Evolutionary conservation across 2,888 invertebrate genomes (phyloP), one percentile per base, ranked within the genome.

Genomic region (Orthonevra nobilis): DNA sequence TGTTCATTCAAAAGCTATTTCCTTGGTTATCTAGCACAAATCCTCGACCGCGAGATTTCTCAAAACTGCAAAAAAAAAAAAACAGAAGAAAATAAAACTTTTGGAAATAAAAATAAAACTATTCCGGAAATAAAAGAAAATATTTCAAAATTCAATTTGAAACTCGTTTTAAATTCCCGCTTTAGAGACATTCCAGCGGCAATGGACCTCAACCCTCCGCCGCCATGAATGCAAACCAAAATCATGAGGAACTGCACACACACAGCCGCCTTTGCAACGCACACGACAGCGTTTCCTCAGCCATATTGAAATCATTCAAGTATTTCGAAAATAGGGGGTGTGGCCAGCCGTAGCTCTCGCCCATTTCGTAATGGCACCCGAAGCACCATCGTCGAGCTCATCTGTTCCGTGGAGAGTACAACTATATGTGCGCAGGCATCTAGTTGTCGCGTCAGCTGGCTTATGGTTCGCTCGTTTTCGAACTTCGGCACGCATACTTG

Each of bases 291-390:
- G 60, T 60, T 50, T 63, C 64, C 56, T 40, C 86, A 85, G 87
- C 87, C 87, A 88, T 88, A 84, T 87, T 88, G 87, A 85, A 88
- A 86, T 86, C 86, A 88, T 81, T 88, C 84, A 86, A 86, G 85
- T 87, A 87, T 86, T 87, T 86, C 86, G 85, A 86, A 86, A 83
- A 79, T 56, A 54, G 86, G 84, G 82, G 89, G 89, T 86, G 89
- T 88, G 86, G 86, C 82, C 83, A 82, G 73, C 48, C 38, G 56
- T 17, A 72, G 83, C 77, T 60, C 56, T 50, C 72, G 81, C 84
- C 84, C 82, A 83, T 84, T 84, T 83, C 82, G 81, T 84, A 82
- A 85, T 84, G 85, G 85, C 84, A 82, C 68, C 82, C 83, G 54
- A 72, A 72, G 68, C 66, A 66, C 34, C 23, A 48, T 44, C 12